These are phyloP conservation scores for Mobula hypostoma DNA, from an alignment of 2,113 vertebrate genomes.

Conservation along the genomic window DNA sequence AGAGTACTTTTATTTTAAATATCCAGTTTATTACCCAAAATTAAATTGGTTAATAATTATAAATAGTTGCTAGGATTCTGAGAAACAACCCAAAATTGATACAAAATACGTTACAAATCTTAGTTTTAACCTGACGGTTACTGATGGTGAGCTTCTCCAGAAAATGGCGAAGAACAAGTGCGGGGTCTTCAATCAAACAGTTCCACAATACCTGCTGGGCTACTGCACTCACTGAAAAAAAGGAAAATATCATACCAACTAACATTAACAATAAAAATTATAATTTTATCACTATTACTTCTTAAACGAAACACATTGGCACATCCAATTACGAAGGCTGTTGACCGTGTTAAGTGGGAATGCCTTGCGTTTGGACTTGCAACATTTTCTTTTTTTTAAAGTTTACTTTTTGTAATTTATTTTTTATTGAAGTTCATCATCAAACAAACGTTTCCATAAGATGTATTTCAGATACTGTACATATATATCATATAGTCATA, in stretches of 20 bases:
- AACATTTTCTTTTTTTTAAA: not conserved
- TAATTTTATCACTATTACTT: not conserved
- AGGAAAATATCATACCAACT: conserved; percentile 40
- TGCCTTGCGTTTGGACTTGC: not conserved
- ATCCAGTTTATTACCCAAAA: too few species aligned
- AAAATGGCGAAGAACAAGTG: conserved; percentile 91
- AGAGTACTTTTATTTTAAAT: too few species aligned
- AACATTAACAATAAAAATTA: not conserved
- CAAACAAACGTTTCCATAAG: too few species aligned
- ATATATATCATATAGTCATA: too few species aligned
- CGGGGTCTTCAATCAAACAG: conserved; percentile 94
- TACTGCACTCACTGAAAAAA: conserved; percentile 80
- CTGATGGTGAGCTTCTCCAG: conserved; percentile 95
- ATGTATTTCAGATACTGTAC: too few species aligned
- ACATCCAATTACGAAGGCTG: not conserved
- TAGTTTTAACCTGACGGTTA: conserved; percentile 79
- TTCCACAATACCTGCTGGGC: conserved; percentile 98
- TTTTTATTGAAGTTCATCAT: too few species aligned
- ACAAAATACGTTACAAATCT: not conserved
- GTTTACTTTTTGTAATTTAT: too few species aligned
- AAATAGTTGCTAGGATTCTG: too few species aligned
- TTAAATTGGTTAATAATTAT: too few species aligned
- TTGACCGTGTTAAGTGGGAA: not conserved
- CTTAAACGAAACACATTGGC: not conserved
- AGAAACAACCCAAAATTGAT: too few species aligned